phyloP scores from a whole-genome alignment of 2,797 vertebrate genomes.

The Tadarida brasiliensis region DNA sequence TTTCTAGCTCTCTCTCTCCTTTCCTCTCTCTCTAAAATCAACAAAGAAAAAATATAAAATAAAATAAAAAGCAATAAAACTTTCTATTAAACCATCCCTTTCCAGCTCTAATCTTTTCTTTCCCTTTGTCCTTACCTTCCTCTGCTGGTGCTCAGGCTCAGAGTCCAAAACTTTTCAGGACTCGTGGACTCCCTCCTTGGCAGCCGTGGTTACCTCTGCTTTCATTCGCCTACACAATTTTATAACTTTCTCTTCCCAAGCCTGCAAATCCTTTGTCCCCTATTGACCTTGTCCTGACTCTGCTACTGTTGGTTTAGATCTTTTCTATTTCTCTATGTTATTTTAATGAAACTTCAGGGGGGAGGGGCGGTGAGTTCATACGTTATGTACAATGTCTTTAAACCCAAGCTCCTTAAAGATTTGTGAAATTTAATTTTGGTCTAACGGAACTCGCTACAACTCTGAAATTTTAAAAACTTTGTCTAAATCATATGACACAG shows the following conservation, averaged over 20 bases:
- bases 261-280: not conserved
- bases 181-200: not conserved
- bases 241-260: not conserved
- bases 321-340: not conserved
- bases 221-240: not conserved
- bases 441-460: not conserved
- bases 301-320: not conserved
- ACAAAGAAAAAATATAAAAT: too few relatives aligned
- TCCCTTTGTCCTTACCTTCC: not conserved
- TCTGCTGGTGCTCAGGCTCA: not conserved
- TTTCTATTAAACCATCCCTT: not conserved
- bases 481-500: not conserved
- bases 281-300: not conserved
- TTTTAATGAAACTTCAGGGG: slow-evolving; percentile 33
- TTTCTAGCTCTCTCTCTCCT: too few relatives aligned
- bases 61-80: too few relatives aligned
- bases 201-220: not conserved
- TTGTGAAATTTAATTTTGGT: slow-evolving; percentile 32
- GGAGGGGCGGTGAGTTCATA: not conserved
- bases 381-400: not conserved
- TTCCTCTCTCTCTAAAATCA: too few relatives aligned
- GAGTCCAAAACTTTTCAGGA: not conserved
- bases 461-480: not conserved
- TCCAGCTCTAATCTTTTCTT: not conserved
- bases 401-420: not conserved